Evolutionary conservation across 2,888 invertebrate genomes (phyloP), one percentile per base, ranked within the genome.

Genomic region (Oconnorella tubifera): DNA sequence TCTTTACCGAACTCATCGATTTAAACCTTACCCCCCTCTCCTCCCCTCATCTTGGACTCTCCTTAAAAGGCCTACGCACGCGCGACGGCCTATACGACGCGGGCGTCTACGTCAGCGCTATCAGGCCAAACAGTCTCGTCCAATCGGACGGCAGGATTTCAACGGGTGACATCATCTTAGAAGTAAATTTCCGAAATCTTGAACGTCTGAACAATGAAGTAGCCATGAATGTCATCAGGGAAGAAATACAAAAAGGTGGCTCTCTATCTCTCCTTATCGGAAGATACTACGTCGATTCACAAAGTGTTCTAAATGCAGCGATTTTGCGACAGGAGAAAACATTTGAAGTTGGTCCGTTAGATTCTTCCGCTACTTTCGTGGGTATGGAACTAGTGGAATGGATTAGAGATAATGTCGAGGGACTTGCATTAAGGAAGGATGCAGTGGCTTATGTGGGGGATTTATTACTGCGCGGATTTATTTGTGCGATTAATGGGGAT

Each of bases 111-210:
- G 40, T 40, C 6, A 40, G 19, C 10, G 40, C 6, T 19, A 19
- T 40, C 19, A 40, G 19, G 19, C 40, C 40, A 19, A 6, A 40
- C 40, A 14, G 40, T 40, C 40, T 19, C 19, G 40, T 59, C 6
- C 19, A n/a, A 53, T 19, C 23, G 10, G 53, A 53, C 23, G 53
- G 19, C 6, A 6, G 53, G n/a, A 19, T 53, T 53, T 10, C 6
- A 53, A 4, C 25, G 53, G 25, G 19, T 53, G 53, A 53, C 19
- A n/a, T n/a, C n/a, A 53, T n/a, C 10, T n/a, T 53, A n/a, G 53
- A 53, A 53, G 25, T 53, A 53, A 53, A 25, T n/a, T 4, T 4
- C 6, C 6, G 6, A 6, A 19, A 40, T 40, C 40, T 40, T 6
- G 40, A 40, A 40, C 40, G 10, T 6, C 40, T 40, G 40, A 14